phyloP scores from a whole-genome alignment of 2,888 invertebrate species.

The Habroteleia sp. region DNA sequence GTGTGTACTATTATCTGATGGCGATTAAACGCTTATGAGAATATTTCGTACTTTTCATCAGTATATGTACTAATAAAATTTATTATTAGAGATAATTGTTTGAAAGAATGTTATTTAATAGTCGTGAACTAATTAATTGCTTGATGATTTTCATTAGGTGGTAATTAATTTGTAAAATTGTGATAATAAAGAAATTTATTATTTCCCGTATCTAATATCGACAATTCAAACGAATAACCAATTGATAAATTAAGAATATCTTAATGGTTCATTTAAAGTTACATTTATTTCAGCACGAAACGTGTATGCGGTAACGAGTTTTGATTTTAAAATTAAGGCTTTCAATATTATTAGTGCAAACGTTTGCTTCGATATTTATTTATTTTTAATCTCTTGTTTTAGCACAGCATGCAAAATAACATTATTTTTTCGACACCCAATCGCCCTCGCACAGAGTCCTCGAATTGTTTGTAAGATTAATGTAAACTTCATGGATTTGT shows the following conservation, averaged over 20 bases:
- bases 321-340: background rate
- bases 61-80: constrained; percentile 15
- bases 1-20: constrained; percentile 21
- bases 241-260: constrained; percentile 5
- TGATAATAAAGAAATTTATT: constrained; percentile 19
- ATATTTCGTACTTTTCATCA: constrained; percentile 27
- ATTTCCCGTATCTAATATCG: constrained; percentile 1
- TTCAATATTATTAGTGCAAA: background rate
- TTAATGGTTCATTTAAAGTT: constrained; percentile 3
- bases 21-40: constrained; percentile 29
- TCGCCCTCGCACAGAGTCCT: constrained; percentile 6
- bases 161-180: constrained; percentile 24
- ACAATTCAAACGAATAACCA: constrained; percentile 7
- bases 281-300: constrained; percentile 2
- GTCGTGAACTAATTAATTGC: constrained; percentile 35
- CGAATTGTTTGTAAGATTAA: constrained; percentile 53
- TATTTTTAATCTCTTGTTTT: constrained; percentile 25
- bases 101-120: constrained; percentile 29
- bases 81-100: constrained; percentile 38
- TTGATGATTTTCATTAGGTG: constrained; percentile 32
- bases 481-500: constrained; percentile 54
- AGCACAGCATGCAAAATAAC: constrained; percentile 1
- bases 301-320: background rate
- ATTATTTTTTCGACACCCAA: constrained; percentile 1
- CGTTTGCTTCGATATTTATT: constrained; percentile 2